These are phyloP conservation scores for Dendrophyllia cribrosa DNA, from an alignment of 64 coral and sea anemone species.

Conservation along the genomic window DNA sequence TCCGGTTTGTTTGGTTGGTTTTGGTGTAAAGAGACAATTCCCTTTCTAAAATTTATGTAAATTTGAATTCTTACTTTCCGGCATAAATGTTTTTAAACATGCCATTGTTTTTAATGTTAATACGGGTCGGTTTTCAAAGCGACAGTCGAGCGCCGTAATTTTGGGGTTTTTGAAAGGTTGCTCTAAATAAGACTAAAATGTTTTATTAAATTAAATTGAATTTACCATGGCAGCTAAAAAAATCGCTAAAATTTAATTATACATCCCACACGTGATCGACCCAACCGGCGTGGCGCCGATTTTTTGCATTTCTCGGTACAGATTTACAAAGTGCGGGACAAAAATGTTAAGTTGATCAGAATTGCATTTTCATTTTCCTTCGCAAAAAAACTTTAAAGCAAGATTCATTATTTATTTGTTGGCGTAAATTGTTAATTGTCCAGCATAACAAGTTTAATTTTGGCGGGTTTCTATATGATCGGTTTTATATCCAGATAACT, in stretches of 20 bases:
- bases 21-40: not conserved
- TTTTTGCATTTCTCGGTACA: no score
- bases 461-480: no score
- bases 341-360: no score
- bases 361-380: no score
- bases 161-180: not conserved
- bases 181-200: not conserved
- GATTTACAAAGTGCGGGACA: no score
- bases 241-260: not conserved
- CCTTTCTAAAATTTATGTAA: not conserved
- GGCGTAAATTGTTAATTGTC: not conserved
- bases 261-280: not conserved
- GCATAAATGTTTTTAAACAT: not conserved
- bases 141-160: not conserved
- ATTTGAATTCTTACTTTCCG: slow-evolving; percentile 4
- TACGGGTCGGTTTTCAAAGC: not conserved
- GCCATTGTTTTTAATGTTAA: not conserved
- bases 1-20: not conserved
- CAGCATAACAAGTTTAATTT: not conserved
- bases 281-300: no score
- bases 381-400: no score
- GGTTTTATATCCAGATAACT: no score
- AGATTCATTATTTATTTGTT: not conserved
- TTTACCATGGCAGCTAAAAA: not conserved
- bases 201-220: not conserved